Percentiles rank a stretch among this genome's conserved stretches.
Conservation (phyloP, 2,888 invertebrate genomes). For the Andrena fulva region DNA sequence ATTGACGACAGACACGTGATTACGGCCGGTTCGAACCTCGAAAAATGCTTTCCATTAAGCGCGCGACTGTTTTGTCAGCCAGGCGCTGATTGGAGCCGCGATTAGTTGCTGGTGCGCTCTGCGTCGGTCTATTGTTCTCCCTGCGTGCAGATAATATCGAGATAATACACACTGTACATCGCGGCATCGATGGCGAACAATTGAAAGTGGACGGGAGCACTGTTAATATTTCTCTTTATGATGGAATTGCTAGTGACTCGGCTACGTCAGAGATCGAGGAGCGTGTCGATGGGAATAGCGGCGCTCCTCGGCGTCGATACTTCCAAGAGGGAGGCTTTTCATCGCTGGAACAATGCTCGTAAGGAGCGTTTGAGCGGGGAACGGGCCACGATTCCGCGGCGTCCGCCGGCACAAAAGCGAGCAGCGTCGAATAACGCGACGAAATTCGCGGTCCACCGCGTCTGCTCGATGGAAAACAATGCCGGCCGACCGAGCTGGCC, state of each 20-base stretch:
- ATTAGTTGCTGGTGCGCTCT: background rate
- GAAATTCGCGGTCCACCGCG: slow-evolving; percentile 50
- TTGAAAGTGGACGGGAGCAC: too few relatives aligned
- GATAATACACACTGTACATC: too few relatives aligned
- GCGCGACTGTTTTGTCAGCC: background rate
- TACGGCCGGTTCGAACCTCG: background rate
- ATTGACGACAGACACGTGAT: background rate
- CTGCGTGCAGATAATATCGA: background rate
- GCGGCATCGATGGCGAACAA: too few relatives aligned
- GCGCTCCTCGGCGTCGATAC: slow-evolving; percentile 6
- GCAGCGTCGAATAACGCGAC: slow-evolving; percentile 24
- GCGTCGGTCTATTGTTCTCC: background rate
- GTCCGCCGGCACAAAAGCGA: slow-evolving; percentile 8
- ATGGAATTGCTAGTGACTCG: too few relatives aligned
- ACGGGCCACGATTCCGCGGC: slow-evolving; percentile 4
- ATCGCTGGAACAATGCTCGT: slow-evolving; percentile 46
- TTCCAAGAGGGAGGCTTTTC: slow-evolving; percentile 36
- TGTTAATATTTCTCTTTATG: too few relatives aligned
- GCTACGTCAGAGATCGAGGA: background rate
- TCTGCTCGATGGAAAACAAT: slow-evolving; percentile 45
- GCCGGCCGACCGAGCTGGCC: background rate
- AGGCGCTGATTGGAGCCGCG: background rate
- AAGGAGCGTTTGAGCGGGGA: slow-evolving; percentile 36
- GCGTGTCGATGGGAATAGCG: background rate
- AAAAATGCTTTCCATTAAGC: background rate